These are phyloP conservation scores for Sparidentex hasta DNA, from an alignment of 2,797 vertebrate genomes.

Conservation along the genomic window DNA sequence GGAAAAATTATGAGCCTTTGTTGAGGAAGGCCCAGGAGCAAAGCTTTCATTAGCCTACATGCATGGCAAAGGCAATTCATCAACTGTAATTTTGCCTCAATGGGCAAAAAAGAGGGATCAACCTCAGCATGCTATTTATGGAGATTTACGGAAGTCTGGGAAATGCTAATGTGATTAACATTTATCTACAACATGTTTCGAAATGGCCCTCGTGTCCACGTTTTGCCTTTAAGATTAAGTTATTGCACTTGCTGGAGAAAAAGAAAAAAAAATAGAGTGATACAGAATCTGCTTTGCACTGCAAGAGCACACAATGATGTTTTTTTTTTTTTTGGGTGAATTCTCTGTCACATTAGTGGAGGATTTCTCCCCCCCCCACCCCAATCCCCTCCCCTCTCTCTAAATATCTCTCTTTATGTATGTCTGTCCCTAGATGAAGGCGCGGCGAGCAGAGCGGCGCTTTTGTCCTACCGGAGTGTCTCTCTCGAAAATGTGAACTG, in stretches of 20 bases:
- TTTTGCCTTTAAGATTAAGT: slow-evolving; percentile 86
- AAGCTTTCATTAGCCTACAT: slow-evolving; percentile 90
- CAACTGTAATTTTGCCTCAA: slow-evolving; percentile 89
- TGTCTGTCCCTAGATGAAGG: slow-evolving; percentile 86
- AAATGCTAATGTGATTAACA: slow-evolving; percentile 91
- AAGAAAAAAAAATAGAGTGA: slow-evolving; percentile 70
- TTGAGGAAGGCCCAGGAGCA: slow-evolving; percentile 89
- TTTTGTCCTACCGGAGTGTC: slow-evolving; percentile 87
- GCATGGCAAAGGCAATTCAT: slow-evolving; percentile 90
- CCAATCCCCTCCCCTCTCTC: slow-evolving; percentile 69
- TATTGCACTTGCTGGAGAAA: slow-evolving; percentile 74
- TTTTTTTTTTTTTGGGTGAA: slow-evolving; percentile 62
- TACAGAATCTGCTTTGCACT: slow-evolving; percentile 83
- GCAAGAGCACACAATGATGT: slow-evolving; percentile 78
- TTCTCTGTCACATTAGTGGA: slow-evolving; percentile 85
- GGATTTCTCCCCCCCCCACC: slow-evolving; percentile 70
- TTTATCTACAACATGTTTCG: slow-evolving; percentile 89
- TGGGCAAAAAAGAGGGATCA: slow-evolving; percentile 88
- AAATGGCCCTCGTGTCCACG: slow-evolving; percentile 86
- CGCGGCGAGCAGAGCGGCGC: slow-evolving; percentile 81
- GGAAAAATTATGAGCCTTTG: slow-evolving; percentile 87
- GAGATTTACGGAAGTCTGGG: slow-evolving; percentile 89
- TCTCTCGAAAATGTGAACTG: slow-evolving; percentile 87
- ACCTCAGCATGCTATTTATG: slow-evolving; percentile 90
- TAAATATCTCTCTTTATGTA: slow-evolving; percentile 86